Percentiles rank a stretch among this genome's conserved stretches.
Evolutionary conservation across 1,140 invertebrate genomes (phyloP).

Genomic region (Helicoverpa zea): DNA sequence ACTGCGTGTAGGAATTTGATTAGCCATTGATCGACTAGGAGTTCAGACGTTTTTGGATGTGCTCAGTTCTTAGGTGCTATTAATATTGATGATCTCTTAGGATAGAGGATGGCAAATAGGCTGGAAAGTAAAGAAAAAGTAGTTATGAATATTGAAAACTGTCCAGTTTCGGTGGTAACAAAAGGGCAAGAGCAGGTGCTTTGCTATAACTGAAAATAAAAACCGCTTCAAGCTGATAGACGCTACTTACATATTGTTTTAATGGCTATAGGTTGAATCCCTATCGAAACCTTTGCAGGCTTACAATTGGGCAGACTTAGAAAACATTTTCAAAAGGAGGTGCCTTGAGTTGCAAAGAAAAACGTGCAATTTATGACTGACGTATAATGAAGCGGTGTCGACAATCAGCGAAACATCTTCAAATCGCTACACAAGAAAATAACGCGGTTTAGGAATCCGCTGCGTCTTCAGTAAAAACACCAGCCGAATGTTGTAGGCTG

Average conservation of each 20-base stretch:
- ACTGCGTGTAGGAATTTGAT: conserved; percentile 30
- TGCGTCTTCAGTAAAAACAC: conserved; percentile 33
- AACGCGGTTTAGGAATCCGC: conserved; percentile 39
- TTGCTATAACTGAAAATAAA: no score
- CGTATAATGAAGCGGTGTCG: conserved; percentile 25
- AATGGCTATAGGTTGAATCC: no score
- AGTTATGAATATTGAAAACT: background rate
- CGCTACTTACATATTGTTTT: no score
- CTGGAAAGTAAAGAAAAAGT: background rate
- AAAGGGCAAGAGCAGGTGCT: background rate
- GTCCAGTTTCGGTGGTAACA: background rate
- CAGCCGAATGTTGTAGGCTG: conserved; percentile 44
- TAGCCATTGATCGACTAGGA: conserved; percentile 15
- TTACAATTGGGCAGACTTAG: no score
- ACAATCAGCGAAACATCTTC: conserved; percentile 23
- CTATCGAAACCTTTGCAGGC: no score
- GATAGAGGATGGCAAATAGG: conserved; percentile 3
- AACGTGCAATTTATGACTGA: background rate
- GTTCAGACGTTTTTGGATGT: conserved; percentile 9
- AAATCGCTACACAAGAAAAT: conserved; percentile 36
- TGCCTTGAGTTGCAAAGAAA: background rate
- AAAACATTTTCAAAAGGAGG: background rate
- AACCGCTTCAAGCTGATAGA: no score
- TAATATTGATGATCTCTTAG: conserved; percentile 19
- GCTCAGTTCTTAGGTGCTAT: conserved; percentile 10